Conservation (phyloP, 2,797 vertebrate species). For the Coranthus polyacanthus region DNA sequence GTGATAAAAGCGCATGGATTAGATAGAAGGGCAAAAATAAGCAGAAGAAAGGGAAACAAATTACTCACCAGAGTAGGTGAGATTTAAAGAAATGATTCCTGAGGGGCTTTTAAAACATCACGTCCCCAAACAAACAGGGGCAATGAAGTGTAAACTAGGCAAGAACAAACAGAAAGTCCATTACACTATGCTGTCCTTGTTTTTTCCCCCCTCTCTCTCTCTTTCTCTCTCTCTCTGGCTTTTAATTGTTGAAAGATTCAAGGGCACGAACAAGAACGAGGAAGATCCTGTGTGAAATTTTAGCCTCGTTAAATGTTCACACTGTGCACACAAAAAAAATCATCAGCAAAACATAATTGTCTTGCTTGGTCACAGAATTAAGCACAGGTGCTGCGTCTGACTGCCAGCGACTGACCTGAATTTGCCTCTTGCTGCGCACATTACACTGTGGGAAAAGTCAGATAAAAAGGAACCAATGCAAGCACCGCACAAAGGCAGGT, state of each 20-base stretch:
- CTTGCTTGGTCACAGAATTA: not conserved
- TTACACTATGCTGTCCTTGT: not conserved
- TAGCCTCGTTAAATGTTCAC: not conserved
- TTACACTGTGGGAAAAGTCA: slow-evolving; percentile 46
- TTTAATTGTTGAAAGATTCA: slow-evolving; percentile 11
- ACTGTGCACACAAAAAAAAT: slow-evolving; percentile 15
- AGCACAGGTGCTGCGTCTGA: slow-evolving; percentile 22
- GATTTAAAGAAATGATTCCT: slow-evolving; percentile 27
- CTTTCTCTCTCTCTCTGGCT: too few species aligned
- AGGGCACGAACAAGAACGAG: not conserved
- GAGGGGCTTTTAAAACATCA: slow-evolving; percentile 20
- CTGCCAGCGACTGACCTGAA: slow-evolving; percentile 21
- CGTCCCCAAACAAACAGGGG: slow-evolving; percentile 18
- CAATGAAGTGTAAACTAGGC: slow-evolving; percentile 12
- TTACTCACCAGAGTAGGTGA: slow-evolving; percentile 13
- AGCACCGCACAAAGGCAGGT: slow-evolving; percentile 30
- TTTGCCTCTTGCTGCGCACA: slow-evolving; percentile 25
- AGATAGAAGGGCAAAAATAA: slow-evolving; percentile 14
- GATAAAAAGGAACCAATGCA: slow-evolving; percentile 30
- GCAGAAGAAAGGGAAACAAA: slow-evolving; percentile 18
- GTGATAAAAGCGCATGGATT: slow-evolving; percentile 12
- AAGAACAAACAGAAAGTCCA: slow-evolving; percentile 1
- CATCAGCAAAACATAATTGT: not conserved
- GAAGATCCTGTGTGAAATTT: not conserved
- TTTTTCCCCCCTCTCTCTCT: not conserved